These are phyloP conservation scores for Tholera decimalis DNA, from an alignment of 2,888 invertebrate species.

Conservation along the genomic window DNA sequence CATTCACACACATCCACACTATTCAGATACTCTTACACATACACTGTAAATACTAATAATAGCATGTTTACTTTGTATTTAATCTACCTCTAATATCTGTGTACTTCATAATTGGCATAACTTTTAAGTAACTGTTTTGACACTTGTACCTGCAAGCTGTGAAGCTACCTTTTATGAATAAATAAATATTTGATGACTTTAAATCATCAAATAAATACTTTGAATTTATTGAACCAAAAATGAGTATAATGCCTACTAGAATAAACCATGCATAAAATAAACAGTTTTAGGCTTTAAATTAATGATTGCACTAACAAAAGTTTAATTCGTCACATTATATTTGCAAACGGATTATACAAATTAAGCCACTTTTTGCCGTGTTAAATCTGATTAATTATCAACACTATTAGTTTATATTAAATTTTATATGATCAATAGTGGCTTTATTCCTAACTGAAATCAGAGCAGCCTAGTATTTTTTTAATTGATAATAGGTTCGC, in stretches of 20 bases:
- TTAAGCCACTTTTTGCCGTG: background rate
- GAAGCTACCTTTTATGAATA: no score
- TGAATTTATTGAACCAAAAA: background rate
- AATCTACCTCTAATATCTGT: no score
- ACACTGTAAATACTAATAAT: no score
- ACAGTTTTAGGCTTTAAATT: background rate
- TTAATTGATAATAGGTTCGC: no score
- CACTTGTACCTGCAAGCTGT: no score
- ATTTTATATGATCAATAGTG: constrained; percentile 13
- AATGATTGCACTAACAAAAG: background rate
- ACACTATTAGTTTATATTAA: background rate
- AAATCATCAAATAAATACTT: background rate
- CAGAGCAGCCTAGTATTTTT: background rate
- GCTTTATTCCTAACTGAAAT: constrained; percentile 3
- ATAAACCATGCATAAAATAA: background rate
- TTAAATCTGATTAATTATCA: background rate
- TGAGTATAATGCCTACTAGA: no score
- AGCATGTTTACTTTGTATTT: no score
- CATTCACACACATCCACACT: no score
- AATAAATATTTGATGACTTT: no score
- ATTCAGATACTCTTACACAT: no score
- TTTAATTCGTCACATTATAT: background rate
- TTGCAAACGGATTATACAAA: background rate
- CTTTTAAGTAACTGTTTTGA: no score
- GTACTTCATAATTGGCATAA: no score